These are phyloP conservation scores for Pontoporia blainvillei DNA, from an alignment of 2,113 vertebrate species.

Conservation along the genomic window DNA sequence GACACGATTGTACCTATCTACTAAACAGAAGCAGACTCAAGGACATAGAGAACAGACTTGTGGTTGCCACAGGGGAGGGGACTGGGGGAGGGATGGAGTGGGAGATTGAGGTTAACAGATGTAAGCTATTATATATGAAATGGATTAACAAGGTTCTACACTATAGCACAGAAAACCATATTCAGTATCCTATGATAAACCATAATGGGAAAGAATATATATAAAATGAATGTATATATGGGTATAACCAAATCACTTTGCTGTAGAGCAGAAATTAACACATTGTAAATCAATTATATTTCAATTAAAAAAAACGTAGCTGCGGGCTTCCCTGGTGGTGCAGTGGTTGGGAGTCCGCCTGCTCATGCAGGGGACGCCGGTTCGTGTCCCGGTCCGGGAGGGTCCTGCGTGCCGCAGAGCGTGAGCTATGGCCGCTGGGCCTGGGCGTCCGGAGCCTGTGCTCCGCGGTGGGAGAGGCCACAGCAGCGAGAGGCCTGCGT, in stretches of 20 bases:
- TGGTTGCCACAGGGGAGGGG: background rate
- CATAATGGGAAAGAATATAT: background rate
- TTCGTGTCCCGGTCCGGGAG: too few species aligned
- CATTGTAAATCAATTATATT: background rate
- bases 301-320: background rate
- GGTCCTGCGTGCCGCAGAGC: too few species aligned
- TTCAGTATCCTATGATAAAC: background rate
- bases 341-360: too few species aligned
- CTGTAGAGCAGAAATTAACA: background rate
- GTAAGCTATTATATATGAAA: background rate
- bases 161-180: background rate
- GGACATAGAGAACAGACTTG: background rate
- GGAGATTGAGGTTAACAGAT: background rate
- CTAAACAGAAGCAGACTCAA: background rate
- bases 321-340: too few species aligned
- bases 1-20: background rate
- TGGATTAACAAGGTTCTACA: background rate
- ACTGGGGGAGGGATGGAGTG: background rate
- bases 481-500: too few species aligned
- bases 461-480: too few species aligned
- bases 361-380: too few species aligned
- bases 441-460: too few species aligned
- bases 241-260: background rate
- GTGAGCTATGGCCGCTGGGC: too few species aligned
- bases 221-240: too few species aligned